Evolutionary conservation across 2,797 vertebrate species (phyloP), one percentile per base, ranked within the genome.

Genomic region (Sebastiscus albofasciatus): DNA sequence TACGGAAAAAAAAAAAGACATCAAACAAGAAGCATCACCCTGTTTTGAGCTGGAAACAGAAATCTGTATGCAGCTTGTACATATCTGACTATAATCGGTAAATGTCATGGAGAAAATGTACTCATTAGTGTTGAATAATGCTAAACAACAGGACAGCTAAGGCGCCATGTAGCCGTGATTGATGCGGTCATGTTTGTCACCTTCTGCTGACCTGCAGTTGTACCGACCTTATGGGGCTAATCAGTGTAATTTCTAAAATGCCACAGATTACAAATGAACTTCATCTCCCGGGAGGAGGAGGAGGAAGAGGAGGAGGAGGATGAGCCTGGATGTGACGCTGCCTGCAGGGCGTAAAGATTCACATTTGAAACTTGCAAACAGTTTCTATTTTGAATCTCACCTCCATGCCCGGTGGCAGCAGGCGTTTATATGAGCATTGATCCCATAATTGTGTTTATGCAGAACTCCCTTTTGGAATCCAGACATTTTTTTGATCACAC

Each of bases 371-470:
- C 18, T 73, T 18, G 11, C 58, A 78, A 78, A 82, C 75, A 68
- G 58, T 52, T 76, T 18, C 74, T 86, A 68, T 84, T 82, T 87
- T 74, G 52, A 87, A 88, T 67, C 62, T 80, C 69, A 75, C 72
- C 81, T 75, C 54, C 22, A 24, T 65, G 83, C 75, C 87, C 59
- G 27, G 27, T 80, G 88, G 84, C 86, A 74, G 64, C 68, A 61
- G 34, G 22, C 72, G 75, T 86, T 83, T 85, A 77, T 77, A 78
- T 49, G 22, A 90, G 70, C 81, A 76, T 26, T 82, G 84, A 92
- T 87, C 80, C 68, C 61, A 26, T 88, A 88, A 90, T 85, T 79
- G 77, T 88, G 84, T 93, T 93, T 83, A 82, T 74, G 80, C 82
- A 42, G n/a, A 78, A 64, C 77, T 84, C 84, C 73, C 36, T 83